Evolutionary conservation across 2,888 invertebrate genomes (phyloP), one percentile per base, ranked within the genome.

Genomic region (Drosophila quinaria): DNA sequence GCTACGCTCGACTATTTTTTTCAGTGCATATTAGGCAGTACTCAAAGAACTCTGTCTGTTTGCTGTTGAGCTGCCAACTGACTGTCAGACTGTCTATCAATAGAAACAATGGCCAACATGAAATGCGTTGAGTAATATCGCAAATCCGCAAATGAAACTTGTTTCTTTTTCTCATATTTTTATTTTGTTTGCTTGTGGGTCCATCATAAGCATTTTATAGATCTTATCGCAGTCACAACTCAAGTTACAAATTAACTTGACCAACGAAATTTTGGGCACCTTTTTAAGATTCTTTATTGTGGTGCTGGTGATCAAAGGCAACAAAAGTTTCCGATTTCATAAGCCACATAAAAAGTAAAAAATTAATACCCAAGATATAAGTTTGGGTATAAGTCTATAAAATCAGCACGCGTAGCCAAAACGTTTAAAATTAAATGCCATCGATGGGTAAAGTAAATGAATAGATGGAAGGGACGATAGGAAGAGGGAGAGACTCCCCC

Each of bases 401-500:
- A 84, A 78, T 86, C 82, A 85, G 82, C 79, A 85, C 88, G 90
- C 90, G 85, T 81, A 85, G 85, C 88, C 64, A 69, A 89, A 87
- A 62, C 75, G 85, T 89, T 85, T 85, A 81, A 84, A 84, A 68
- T 78, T 54, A 61, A 87, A 83, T 76, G 69, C 75, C 69, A 67
- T 33, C 49, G 4, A 41, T 37, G 66, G 51, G 62, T 25, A 50
- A 63, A 31, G 4, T 25, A 37, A 35, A 50, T 13, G 22, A 25
- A 42, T 19, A 25, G 46, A 25, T 8, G 17, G 39, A 9, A 3
- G 41, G n/a, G 9, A 10, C n/a, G 44, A 9, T 15, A 35, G 25
- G 17, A 17, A 15, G 31, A 15, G 15, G 10, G 52, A 17, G 33
- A 15, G 61, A 73, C 90, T 74, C 90, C 78, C 85, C 86, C 90